Conservation (phyloP, 2,113 vertebrate genomes). For the Xenus cinereus region DNA sequence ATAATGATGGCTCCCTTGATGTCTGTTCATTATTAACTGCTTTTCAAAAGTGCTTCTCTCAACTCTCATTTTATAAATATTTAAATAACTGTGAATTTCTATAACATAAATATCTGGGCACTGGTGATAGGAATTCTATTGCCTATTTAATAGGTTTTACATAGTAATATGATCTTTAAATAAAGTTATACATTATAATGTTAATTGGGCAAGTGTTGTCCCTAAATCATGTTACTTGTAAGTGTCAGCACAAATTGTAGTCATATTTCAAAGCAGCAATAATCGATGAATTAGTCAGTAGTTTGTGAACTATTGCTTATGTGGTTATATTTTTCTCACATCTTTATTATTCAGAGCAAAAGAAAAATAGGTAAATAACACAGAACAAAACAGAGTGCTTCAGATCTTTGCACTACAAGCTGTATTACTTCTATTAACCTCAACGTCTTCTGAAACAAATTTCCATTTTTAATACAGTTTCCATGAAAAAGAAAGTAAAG, state of each 20-base stretch:
- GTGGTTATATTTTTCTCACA: slow-evolving; percentile 19
- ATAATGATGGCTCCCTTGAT: slow-evolving; percentile 79
- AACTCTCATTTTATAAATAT: slow-evolving; percentile 81
- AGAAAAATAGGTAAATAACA: slow-evolving; percentile 1
- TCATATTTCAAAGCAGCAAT: slow-evolving; percentile 50
- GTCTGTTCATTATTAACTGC: slow-evolving; percentile 79
- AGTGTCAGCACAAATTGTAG: slow-evolving; percentile 42
- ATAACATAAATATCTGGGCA: slow-evolving; percentile 69
- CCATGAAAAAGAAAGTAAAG: background rate
- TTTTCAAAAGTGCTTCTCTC: slow-evolving; percentile 75
- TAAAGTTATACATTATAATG: slow-evolving; percentile 45
- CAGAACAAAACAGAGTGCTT: background rate
- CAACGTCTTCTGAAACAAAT: background rate
- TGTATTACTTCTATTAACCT: background rate
- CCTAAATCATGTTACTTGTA: slow-evolving; percentile 51
- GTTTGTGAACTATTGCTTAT: slow-evolving; percentile 35
- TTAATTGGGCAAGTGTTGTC: slow-evolving; percentile 55
- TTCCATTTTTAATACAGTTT: background rate
- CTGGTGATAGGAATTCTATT: slow-evolving; percentile 54
- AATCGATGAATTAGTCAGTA: slow-evolving; percentile 55
- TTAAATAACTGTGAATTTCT: slow-evolving; percentile 79
- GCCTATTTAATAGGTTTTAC: slow-evolving; percentile 55
- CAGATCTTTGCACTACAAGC: background rate
- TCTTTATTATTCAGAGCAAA: slow-evolving; percentile 50
- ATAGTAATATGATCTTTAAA: slow-evolving; percentile 51